Base-by-base conservation (phyloP, 2,888 invertebrate genomes). In the Alentia gelatinosa region DNA sequence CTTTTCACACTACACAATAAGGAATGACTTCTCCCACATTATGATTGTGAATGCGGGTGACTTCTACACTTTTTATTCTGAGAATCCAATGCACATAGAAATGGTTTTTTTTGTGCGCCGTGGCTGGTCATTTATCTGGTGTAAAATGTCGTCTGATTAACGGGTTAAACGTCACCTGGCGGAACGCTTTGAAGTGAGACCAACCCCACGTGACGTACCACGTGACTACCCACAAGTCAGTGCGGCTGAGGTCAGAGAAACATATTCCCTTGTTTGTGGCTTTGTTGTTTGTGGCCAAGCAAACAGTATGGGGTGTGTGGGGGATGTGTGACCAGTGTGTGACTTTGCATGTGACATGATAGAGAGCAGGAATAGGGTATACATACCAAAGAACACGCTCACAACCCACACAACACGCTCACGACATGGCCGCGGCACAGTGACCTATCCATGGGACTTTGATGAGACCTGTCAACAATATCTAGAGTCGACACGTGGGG, bases 241-340 rank as follows among this genome's bases (percentile, higher is more conserved):
- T 15, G 35, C 79, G 19, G 79, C 12, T 7, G 23, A 79, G 79
- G 79, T 79, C 79, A 39, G 15, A 35, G 37, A 12, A 79, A 19
- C 79, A 79, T 79, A 79, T 79, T 79, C 79, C 39, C 39, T 35
- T 39, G 79, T 79, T 74, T 74, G n/a, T 26, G 30, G 19, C 74
- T 74, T 74, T 79, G 37, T 79, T 33, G 35, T 79, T 7, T 79
- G 39, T 39, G 39, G 79, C 39, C 79, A 15, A 37, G 37, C 39
- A 79, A 79, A 79, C 23, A 79, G 23, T 19, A 37, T 79, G 37
- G 12, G 39, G 79, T 3, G 56, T 56, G 56, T 56, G 12, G 5
- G 12, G 56, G 56, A 56, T 19, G 56, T 56, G 56, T n/a, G 68
- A 30, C 68, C 3, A n/a, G n/a, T 19, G 56, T 56, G 56, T n/a